A percentile compares a stretch with the other conserved stretches of the same genome.
These are phyloP conservation scores for Hemicordylus capensis DNA, from an alignment of 2,113 vertebrate genomes.

Conservation along the genomic window DNA sequence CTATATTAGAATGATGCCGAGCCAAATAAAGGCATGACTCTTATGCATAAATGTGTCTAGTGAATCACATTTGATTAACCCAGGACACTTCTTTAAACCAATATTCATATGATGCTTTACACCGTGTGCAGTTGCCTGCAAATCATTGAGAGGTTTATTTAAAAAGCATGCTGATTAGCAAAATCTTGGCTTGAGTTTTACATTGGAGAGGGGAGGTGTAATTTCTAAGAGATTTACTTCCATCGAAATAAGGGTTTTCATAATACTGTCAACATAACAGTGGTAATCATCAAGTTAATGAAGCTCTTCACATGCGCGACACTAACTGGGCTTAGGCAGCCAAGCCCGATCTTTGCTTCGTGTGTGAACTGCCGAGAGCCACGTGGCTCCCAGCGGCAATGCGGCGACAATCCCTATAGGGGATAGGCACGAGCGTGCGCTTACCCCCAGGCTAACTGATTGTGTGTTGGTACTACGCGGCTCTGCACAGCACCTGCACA, in stretches of 20 bases:
- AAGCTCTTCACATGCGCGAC: no score
- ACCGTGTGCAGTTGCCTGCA: neutral
- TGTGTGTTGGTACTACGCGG: no score
- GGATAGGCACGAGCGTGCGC: no score
- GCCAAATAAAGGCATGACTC: neutral
- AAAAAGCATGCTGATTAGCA: neutral
- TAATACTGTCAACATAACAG: neutral
- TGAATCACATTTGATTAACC: neutral
- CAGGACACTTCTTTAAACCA: neutral
- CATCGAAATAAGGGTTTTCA: neutral
- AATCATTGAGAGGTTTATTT: neutral
- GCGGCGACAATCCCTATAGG: no score
- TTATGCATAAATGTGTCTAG: neutral
- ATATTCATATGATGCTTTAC: conserved; percentile 13
- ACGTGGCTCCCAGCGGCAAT: no score
- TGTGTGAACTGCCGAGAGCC: no score
- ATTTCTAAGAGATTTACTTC: neutral
- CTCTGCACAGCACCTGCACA: no score
- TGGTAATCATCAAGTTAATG: no score
- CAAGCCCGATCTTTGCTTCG: no score
- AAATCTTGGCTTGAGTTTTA: neutral
- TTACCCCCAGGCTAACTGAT: no score
- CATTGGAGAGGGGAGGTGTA: neutral
- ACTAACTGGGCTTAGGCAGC: no score
- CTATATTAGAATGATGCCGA: neutral